Conservation (phyloP, 2,113 vertebrate species). For the Bos taurus region ARS-UCD2.0 NC_037334.1:43161501-43162000, state of each 20-base stretch:
- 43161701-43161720: slow-evolving; percentile 41
- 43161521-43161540: not conserved
- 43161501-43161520: not conserved
- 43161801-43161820: not conserved
- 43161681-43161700: not conserved
- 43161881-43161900: slow-evolving; percentile 62
- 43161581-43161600: fast-evolving
- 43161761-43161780: slow-evolving; percentile 63
- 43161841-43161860: fast-evolving
- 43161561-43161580: fast-evolving
- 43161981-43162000: not conserved
- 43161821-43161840: slow-evolving; percentile 56
- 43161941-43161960: slow-evolving; percentile 47
- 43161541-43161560: not conserved
- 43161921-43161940: not conserved
- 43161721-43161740: slow-evolving; percentile 65
- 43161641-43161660: fast-evolving
- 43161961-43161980: not conserved
- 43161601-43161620: not conserved
- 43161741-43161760: fast-evolving
- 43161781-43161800: slow-evolving; percentile 60
- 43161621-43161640: not conserved
- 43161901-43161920: not conserved
- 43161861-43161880: slow-evolving; percentile 66
- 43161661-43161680: fast-evolving